Conservation (phyloP, 2,888 invertebrate species). For the Aspidapion aeneum region DNA sequence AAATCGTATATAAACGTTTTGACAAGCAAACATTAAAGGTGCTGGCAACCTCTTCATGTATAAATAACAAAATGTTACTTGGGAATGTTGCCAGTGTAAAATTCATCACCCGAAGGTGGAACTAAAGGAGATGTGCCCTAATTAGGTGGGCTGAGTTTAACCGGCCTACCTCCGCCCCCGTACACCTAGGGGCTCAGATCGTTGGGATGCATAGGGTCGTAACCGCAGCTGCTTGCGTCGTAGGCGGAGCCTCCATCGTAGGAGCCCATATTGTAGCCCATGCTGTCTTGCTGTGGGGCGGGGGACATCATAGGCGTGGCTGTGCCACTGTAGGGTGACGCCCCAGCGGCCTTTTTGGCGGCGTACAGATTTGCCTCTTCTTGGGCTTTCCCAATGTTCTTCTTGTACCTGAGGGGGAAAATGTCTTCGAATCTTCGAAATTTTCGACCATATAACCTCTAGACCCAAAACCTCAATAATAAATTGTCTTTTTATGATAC, state of each 20-base stretch:
- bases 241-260: slow-evolving; percentile 87
- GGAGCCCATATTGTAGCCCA: slow-evolving; percentile 91
- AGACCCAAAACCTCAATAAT: too few species aligned
- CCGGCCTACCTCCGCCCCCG: neutral
- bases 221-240: slow-evolving; percentile 87
- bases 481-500: too few species aligned
- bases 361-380: slow-evolving; percentile 99
- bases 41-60: too few species aligned
- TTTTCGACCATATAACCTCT: too few species aligned
- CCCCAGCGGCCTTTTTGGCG: slow-evolving; percentile 94
- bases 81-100: too few species aligned
- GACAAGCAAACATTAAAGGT: too few species aligned
- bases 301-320: slow-evolving; percentile 96
- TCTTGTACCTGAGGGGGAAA: slow-evolving; percentile 76
- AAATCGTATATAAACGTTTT: too few species aligned
- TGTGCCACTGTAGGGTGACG: slow-evolving; percentile 72
- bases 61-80: too few species aligned
- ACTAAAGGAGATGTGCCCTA: too few species aligned
- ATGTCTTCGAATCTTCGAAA: slow-evolving; percentile 44
- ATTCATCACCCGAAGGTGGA: too few species aligned
- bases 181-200: slow-evolving; percentile 61
- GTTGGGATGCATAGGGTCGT: slow-evolving; percentile 87
- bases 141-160: neutral
- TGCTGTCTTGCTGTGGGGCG: slow-evolving; percentile 87
- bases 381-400: slow-evolving; percentile 99